Base-by-base conservation (phyloP, 2,113 vertebrate genomes). In the Cottus gobio region DNA sequence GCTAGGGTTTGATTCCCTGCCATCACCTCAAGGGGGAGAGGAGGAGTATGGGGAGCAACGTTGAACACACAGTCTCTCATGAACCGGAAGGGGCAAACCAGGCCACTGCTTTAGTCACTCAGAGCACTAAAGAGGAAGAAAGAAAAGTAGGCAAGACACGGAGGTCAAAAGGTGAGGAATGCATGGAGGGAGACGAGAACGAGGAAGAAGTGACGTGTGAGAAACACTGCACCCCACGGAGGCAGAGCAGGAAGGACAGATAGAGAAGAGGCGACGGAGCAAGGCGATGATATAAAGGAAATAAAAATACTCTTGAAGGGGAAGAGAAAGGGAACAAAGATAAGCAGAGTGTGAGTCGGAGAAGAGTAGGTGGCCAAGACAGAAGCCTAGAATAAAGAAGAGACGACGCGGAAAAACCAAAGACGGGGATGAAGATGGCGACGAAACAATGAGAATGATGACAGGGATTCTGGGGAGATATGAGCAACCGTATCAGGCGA, bases 381-480 rank as follows among this genome's bases (percentile, higher is more conserved):
- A 67, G 48, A 82, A n/a, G 39, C 15, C 62, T 15, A 60, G 48
- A 73, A 80, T 46, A 70, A 79, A 80, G 60, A 36, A 57, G n/a
- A 71, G n/a, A n/a, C 74, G 71, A 85, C 46, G n/a, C 1, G 20
- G 44, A 71, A 31, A 77, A 61, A 57, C 0, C 31, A 65, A 67
- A 72, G 74, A 72, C 18, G 50, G 71, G 50, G 44, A 74, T 66
- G 65, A 86, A 71, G 68, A 61, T 54, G 44, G 22, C 18, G 7
- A 70, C 58, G 75, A 75, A 80, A 82, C 60, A 81, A 79, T 52
- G 70, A 80, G 77, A 83, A 80, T 69, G 85, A 89, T 71, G 83
- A 82, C 77, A 46, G 50, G 77, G 60, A 36, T 60, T 74, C 71
- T 75, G 46, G 34, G 60, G 66, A 86, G 63, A 79, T 90, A 78